phyloP scores from a whole-genome alignment of 2,113 vertebrate species.

The Brachyhypopomus gauderio region DNA sequence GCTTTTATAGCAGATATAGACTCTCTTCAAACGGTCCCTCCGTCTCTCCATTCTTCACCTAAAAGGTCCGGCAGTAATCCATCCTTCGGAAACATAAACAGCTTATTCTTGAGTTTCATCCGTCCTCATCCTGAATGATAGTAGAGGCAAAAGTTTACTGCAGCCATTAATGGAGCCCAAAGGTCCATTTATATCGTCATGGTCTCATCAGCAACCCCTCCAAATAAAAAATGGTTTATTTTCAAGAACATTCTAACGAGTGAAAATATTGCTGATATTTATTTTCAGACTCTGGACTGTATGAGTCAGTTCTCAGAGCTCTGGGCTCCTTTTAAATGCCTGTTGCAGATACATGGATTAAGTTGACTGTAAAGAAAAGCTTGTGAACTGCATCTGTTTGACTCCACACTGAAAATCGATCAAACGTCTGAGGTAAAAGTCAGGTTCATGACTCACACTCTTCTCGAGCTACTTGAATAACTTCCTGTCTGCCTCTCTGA shows the following conservation, averaged over 20 bases:
- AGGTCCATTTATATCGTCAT: slow-evolving; percentile 12
- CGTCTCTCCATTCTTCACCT: neutral
- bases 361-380: neutral
- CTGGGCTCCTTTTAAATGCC: neutral
- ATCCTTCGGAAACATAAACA: neutral
- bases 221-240: slow-evolving; percentile 5
- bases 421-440: slow-evolving; percentile 14
- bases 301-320: neutral
- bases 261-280: neutral
- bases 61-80: neutral
- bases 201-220: slow-evolving; percentile 9
- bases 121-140: slow-evolving; percentile 2
- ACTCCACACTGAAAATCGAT: neutral
- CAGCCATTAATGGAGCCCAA: slow-evolving; percentile 1
- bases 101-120: slow-evolving; percentile 19
- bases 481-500: neutral
- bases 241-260: neutral
- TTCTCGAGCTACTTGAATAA: neutral
- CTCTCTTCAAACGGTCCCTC: neutral
- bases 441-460: slow-evolving; percentile 15
- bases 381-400: slow-evolving; percentile 10
- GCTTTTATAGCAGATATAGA: too few relatives aligned
- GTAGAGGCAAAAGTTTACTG: slow-evolving; percentile 19
- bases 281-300: neutral
- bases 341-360: neutral